phyloP scores from a whole-genome alignment of 2,797 vertebrate genomes.

The Simalia tracyae region DNA sequence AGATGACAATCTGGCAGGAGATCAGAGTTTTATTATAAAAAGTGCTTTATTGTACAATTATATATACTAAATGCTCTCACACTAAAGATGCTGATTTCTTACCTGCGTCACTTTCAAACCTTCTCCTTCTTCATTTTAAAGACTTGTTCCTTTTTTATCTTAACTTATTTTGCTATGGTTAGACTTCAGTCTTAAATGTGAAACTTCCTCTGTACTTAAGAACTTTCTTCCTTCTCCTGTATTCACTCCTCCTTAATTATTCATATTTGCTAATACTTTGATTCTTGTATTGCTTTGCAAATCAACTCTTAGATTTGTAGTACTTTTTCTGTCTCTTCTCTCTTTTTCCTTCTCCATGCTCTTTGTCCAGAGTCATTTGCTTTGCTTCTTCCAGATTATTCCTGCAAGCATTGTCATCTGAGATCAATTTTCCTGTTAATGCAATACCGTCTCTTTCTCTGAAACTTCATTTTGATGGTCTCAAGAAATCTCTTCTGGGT shows the following conservation, averaged over 20 bases:
- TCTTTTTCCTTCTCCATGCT: not conserved
- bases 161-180: not conserved
- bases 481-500: too few species aligned
- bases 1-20: not conserved
- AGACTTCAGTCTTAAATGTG: not conserved
- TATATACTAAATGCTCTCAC: not conserved
- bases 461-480: not conserved
- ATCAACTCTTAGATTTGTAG: not conserved
- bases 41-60: not conserved
- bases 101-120: not conserved
- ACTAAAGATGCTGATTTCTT: not conserved
- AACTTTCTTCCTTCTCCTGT: not conserved
- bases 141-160: not conserved
- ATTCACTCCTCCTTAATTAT: not conserved
- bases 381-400: not conserved
- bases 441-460: not conserved
- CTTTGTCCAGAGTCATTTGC: not conserved
- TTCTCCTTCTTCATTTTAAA: not conserved
- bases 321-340: not conserved
- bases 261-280: not conserved
- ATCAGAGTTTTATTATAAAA: not conserved
- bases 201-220: not conserved
- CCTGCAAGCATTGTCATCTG: not conserved
- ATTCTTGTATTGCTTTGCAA: not conserved
- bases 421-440: not conserved